Conservation (phyloP, 2,888 invertebrate species). For the Drymonia ruficornis region DNA sequence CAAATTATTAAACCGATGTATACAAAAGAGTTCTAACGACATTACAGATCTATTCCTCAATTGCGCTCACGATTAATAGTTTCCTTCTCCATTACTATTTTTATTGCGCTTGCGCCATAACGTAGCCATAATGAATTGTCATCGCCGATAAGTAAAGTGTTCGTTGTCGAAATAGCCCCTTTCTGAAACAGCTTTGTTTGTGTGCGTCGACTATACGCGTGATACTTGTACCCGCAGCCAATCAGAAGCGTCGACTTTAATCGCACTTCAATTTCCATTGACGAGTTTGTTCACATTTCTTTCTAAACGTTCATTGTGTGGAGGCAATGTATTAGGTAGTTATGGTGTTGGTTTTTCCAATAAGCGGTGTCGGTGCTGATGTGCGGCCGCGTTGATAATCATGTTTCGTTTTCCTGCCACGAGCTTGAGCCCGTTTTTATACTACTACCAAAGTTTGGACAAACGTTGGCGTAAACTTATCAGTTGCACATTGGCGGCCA, state of each 20-base stretch:
- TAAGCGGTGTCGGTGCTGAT: constrained; percentile 53
- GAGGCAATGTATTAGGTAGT: constrained; percentile 37
- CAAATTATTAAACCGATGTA: too few species aligned
- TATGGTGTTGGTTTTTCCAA: constrained; percentile 25
- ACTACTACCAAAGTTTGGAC: constrained; percentile 40
- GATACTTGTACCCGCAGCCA: constrained; percentile 22
- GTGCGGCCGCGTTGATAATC: constrained; percentile 69
- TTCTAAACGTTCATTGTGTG: background rate
- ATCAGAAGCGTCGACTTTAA: constrained; percentile 1
- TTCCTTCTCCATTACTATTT: constrained; percentile 2
- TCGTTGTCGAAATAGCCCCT: constrained; percentile 55
- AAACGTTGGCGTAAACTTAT: constrained; percentile 30
- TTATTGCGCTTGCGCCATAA: constrained; percentile 16
- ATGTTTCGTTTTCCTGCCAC: constrained; percentile 71
- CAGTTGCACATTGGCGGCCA: background rate
- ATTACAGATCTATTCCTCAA: too few species aligned
- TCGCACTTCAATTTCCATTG: constrained; percentile 8
- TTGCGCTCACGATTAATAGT: background rate
- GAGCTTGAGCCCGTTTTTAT: constrained; percentile 40
- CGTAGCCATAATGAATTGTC: constrained; percentile 34
- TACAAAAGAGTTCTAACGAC: too few species aligned
- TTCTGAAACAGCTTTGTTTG: constrained; percentile 45
- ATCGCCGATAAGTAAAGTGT: constrained; percentile 42
- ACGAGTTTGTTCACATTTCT: background rate
- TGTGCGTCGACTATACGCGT: constrained; percentile 43